A percentile compares a stretch with the other conserved stretches of the same genome.
Conservation (phyloP, 2,113 vertebrate species). For the Hepsetus odoe region DNA sequence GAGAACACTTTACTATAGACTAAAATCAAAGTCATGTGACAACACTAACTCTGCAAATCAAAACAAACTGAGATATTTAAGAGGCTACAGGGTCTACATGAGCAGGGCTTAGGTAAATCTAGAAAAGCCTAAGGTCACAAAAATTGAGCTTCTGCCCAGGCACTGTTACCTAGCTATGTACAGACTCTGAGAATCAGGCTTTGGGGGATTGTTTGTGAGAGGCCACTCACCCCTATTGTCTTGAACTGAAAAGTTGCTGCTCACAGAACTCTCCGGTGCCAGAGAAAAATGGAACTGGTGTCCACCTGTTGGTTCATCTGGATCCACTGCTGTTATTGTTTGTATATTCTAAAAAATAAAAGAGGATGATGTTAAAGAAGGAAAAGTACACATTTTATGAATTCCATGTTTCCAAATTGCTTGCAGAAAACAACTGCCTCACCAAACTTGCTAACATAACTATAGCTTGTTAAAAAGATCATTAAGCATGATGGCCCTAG, state of each 20-base stretch:
- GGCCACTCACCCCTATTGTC: conserved; percentile 87
- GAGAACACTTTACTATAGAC: background rate
- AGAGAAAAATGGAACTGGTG: conserved; percentile 90
- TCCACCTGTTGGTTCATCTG: conserved; percentile 83
- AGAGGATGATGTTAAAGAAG: background rate
- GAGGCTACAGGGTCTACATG: background rate
- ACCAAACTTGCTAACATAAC: no score
- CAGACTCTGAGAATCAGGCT: background rate
- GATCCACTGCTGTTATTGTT: conserved; percentile 89
- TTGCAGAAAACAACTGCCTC: background rate
- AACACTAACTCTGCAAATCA: background rate
- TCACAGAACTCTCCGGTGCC: conserved; percentile 80
- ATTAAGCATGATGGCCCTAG: background rate
- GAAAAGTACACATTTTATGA: background rate
- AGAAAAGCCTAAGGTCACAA: background rate
- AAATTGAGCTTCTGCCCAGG: background rate
- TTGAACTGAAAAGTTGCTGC: conserved; percentile 88
- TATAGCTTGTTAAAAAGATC: background rate
- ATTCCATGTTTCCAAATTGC: background rate
- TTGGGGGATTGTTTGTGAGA: conserved; percentile 7
- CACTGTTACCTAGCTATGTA: background rate
- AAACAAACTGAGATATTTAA: background rate
- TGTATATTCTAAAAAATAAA: conserved; percentile 85
- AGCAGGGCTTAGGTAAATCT: background rate
- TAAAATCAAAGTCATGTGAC: background rate